Conservation (phyloP, 1,140 invertebrate genomes). For the Aphaenogaster ashmeadi region DNA sequence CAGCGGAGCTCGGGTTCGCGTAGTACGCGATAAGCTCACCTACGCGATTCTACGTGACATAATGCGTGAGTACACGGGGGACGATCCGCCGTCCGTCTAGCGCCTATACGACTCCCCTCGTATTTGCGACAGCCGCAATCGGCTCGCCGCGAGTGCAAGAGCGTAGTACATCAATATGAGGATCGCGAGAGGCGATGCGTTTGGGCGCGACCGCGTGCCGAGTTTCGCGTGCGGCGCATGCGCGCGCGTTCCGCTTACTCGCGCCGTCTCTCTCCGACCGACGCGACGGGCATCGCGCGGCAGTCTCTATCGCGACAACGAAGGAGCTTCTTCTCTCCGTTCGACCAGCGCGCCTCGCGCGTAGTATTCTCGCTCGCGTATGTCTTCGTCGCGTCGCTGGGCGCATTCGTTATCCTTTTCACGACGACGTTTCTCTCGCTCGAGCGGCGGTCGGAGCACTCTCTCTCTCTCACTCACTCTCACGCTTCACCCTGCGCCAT, state of each 20-base stretch:
- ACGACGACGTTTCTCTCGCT: background rate
- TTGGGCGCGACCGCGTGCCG: constrained; percentile 81
- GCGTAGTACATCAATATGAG: constrained; percentile 79
- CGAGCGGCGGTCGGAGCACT: constrained; percentile 6
- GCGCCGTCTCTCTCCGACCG: constrained; percentile 19
- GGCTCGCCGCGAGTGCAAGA: constrained; percentile 71
- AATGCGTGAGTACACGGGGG: background rate
- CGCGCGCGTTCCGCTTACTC: constrained; percentile 61
- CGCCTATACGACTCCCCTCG: constrained; percentile 37
- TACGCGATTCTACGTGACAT: constrained; percentile 1
- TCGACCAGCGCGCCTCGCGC: constrained; percentile 13
- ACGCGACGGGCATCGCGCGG: background rate
- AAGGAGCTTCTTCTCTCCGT: constrained; percentile 15
- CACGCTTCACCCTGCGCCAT: constrained; percentile 1
- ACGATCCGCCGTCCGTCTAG: constrained; percentile 51
- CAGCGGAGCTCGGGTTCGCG: background rate
- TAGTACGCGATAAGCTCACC: background rate
- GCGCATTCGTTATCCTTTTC: constrained; percentile 44
- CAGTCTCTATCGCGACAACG: constrained; percentile 40
- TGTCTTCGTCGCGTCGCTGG: background rate
- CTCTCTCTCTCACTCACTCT: constrained; percentile 5
- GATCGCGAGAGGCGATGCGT: constrained; percentile 72
- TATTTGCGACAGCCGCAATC: constrained; percentile 71
- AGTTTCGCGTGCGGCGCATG: constrained; percentile 65
- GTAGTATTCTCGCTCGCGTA: constrained; percentile 2